A percentile compares a stretch with the other conserved stretches of the same genome.
These are phyloP conservation scores for Poeciliopsis turrubarensis DNA, from an alignment of 2,113 vertebrate species.

Conservation along the genomic window DNA sequence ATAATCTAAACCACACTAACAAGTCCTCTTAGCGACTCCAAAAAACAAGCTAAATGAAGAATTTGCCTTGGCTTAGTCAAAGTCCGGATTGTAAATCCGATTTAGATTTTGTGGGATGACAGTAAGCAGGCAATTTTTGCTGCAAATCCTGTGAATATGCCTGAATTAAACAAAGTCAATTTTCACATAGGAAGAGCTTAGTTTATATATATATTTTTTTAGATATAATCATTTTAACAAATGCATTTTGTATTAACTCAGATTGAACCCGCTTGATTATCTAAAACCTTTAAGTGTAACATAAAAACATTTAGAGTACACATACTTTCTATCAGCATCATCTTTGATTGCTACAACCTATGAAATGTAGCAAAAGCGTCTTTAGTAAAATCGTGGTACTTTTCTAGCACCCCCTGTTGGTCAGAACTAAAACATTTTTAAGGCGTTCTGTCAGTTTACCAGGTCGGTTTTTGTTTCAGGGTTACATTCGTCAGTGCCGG, in stretches of 20 bases:
- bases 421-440: slow-evolving; percentile 22
- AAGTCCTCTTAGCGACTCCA: not conserved
- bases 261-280: not conserved
- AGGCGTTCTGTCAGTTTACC: not conserved
- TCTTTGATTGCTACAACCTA: not conserved
- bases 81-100: not conserved
- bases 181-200: too few relatives aligned
- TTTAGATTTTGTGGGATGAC: not conserved
- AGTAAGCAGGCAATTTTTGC: not conserved
- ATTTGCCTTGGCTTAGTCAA: not conserved
- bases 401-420: slow-evolving; percentile 60
- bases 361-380: too few relatives aligned
- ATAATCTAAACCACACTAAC: not conserved
- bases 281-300: too few relatives aligned
- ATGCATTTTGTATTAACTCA: not conserved
- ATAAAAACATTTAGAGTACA: too few relatives aligned
- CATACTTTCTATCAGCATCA: not conserved
- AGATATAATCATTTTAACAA: not conserved
- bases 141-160: too few relatives aligned
- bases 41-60: not conserved
- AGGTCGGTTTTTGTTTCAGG: slow-evolving; percentile 75
- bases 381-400: too few relatives aligned
- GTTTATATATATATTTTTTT: too few relatives aligned
- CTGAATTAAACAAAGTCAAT: too few relatives aligned
- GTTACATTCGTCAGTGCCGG: slow-evolving; percentile 96